Evolutionary conservation across 2,797 vertebrate genomes (phyloP), one percentile per base, ranked within the genome.

Genomic region (Darevskia nairensis): DNA sequence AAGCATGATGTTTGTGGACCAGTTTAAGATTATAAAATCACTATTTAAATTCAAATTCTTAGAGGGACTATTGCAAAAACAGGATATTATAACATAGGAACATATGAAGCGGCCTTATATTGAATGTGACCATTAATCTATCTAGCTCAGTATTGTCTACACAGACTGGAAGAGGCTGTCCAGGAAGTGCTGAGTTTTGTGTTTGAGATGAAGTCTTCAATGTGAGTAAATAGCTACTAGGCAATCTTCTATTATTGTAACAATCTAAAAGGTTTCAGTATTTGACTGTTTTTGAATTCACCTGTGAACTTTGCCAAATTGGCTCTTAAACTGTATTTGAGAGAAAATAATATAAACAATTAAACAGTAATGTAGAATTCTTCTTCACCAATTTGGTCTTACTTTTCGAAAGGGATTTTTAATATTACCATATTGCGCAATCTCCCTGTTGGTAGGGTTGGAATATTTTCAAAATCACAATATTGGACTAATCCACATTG

Each of bases 231-330:
- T 69, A 78, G 3, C 50, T 55, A 55, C 25, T 59, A 82, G 23
- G 77, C 6, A 71, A 59, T 23, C 9, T 39, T 3, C 15, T 83
- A 78, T 32, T 71, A 78, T 21, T 32, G 35, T 29, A 27, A 11
- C 29, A 76, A n/a, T 27, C 78, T 64, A 71, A 17, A 61, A 68
- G 74, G n/a, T 25, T 77, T 19, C 19, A 50, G 41, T 27, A 32
- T 25, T 15, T n/a, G n/a, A 68, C 77, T 76, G 13, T 13, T 78
- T 83, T 79, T 80, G 32, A 88, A 88, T 27, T 39, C 32, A 88
- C 59, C 19, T 78, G 80, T 55, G 17, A 66, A 68, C 4, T 50
- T 55, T 55, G 32, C 1, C n/a, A 7, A 75, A 82, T 64, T 82
- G 59, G 71, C 10, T 68, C 11, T 68, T 46, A 23, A 76, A 9